Conservation (phyloP, 2,113 vertebrate species). For the Scomber scombrus region DNA sequence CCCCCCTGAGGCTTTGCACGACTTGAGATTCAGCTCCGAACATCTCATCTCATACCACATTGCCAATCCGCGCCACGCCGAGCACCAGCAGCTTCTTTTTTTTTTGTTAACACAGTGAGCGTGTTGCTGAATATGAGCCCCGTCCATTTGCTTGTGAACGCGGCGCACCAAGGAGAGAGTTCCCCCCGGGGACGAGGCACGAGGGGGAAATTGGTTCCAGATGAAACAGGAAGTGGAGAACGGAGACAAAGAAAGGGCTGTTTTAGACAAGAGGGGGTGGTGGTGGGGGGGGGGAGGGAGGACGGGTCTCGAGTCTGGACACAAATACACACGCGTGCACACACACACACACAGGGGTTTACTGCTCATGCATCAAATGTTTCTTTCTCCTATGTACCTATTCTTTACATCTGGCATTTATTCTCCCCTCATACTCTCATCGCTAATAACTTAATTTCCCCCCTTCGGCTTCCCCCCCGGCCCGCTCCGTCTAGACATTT, state of each 20-base stretch:
- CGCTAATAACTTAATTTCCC: conserved; percentile 35
- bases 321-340: conserved; percentile 20
- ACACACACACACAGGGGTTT: conserved; percentile 26
- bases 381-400: conserved; percentile 22
- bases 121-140: conserved; percentile 42
- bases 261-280: conserved; percentile 52
- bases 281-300: conserved; percentile 13
- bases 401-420: conserved; percentile 32
- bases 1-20: conserved; percentile 33
- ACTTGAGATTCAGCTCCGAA: conserved; percentile 25
- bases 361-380: conserved; percentile 24
- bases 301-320: conserved; percentile 40
- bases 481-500: conserved; percentile 51
- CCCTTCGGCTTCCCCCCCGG: not conserved
- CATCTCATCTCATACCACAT: conserved; percentile 7
- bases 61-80: conserved; percentile 28
- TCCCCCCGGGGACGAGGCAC: conserved; percentile 80
- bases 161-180: conserved; percentile 69
- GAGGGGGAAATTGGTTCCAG: conserved; percentile 86
- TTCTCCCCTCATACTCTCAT: not conserved
- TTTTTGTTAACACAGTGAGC: conserved; percentile 12
- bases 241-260: conserved; percentile 83
- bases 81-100: conserved; percentile 44
- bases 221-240: conserved; percentile 85
- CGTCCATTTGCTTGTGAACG: conserved; percentile 57